phyloP scores from a whole-genome alignment of 1,140 invertebrate genomes.

The Drosophila pachea region DNA sequence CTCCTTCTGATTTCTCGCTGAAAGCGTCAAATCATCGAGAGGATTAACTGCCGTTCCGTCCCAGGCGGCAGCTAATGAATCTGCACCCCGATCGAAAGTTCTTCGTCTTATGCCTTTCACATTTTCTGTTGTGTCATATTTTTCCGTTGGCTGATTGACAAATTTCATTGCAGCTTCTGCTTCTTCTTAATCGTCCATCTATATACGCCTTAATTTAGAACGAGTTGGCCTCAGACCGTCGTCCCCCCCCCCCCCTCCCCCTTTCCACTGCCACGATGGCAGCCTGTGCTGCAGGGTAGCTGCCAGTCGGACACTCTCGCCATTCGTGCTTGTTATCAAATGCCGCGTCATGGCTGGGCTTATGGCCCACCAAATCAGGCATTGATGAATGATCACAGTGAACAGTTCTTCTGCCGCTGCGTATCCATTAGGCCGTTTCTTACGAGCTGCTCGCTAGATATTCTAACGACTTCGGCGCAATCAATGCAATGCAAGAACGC shows the following conservation, averaged over 20 bases:
- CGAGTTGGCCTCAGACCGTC: no score
- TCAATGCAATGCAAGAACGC: slow-evolving; percentile 26
- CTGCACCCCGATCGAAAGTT: slow-evolving; percentile 40
- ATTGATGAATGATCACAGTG: slow-evolving; percentile 40
- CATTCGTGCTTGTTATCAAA: slow-evolving; percentile 1
- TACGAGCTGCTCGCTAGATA: slow-evolving; percentile 15
- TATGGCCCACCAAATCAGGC: slow-evolving; percentile 27
- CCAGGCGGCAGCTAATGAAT: slow-evolving; percentile 16
- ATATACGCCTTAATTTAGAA: no score
- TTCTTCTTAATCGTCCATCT: neutral
- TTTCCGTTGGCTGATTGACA: slow-evolving; percentile 31
- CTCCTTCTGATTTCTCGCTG: slow-evolving; percentile 2
- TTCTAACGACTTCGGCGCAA: slow-evolving; percentile 15
- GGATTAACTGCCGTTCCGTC: slow-evolving; percentile 48
- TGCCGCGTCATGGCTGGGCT: slow-evolving; percentile 27
- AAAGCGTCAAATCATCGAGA: slow-evolving; percentile 67
- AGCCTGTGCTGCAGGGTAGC: no score
- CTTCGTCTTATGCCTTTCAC: slow-evolving; percentile 30
- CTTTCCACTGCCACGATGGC: no score
- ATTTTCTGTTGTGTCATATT: slow-evolving; percentile 49
- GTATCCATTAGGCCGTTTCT: slow-evolving; percentile 2
- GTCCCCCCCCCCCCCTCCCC: no score
- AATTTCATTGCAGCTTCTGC: slow-evolving; percentile 29
- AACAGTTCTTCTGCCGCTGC: slow-evolving; percentile 15
- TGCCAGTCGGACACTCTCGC: no score